Conservation (phyloP, 2,888 invertebrate species). For the Anoncus sp. region DNA sequence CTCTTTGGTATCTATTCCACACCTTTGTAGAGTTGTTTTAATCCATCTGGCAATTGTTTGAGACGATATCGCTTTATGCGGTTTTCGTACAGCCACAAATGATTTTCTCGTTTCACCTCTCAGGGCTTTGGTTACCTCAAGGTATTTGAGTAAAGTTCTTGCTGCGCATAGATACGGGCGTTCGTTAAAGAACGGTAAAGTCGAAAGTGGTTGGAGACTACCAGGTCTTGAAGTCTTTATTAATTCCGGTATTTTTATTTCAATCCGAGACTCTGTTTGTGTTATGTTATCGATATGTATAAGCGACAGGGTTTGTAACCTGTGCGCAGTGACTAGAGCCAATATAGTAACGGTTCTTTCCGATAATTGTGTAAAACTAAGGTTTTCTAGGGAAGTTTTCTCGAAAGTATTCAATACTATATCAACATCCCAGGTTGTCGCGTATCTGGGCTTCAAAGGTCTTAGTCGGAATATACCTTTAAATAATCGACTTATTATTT, state of each 20-base stretch:
- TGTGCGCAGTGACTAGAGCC: constrained; percentile 9
- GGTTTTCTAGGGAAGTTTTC: too few species aligned
- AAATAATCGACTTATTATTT: too few species aligned
- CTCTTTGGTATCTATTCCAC: not conserved
- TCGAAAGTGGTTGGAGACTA: constrained; percentile 11
- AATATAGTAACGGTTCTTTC: constrained; percentile 12
- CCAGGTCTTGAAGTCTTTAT: constrained; percentile 43
- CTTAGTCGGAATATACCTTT: too few species aligned
- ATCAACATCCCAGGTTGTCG: too few species aligned
- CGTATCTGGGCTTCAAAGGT: too few species aligned
- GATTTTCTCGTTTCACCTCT: not conserved
- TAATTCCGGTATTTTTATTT: constrained; percentile 21
- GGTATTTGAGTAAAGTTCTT: not conserved
- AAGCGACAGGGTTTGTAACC: constrained; percentile 14
- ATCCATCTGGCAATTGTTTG: not conserved
- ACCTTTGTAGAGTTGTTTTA: not conserved
- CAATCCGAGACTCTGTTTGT: not conserved
- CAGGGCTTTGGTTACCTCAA: not conserved
- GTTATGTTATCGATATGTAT: constrained; percentile 8
- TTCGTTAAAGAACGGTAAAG: not conserved
- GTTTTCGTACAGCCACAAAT: not conserved
- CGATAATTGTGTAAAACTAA: too few species aligned
- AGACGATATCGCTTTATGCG: not conserved
- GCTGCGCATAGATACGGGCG: not conserved
- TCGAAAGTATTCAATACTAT: too few species aligned